Evolutionary conservation across 2,113 vertebrate species (phyloP).

Genomic region (Hemibagrus wyckioides): DNA sequence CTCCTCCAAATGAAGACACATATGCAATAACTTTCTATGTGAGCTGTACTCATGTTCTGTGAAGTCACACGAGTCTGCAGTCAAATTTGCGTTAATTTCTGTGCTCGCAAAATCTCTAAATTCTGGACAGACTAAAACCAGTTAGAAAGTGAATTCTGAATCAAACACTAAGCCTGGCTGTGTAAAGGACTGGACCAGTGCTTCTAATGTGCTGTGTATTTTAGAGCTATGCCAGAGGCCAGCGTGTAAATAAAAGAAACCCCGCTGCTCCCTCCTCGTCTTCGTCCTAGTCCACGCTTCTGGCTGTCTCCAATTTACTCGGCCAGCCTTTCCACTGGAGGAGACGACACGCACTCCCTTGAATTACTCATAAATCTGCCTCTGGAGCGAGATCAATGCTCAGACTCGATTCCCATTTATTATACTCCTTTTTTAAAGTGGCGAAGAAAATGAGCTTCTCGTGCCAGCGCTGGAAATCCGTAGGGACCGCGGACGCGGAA

Average conservation of each 20-base stretch:
- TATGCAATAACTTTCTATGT: too few relatives aligned
- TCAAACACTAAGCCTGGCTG: constrained; percentile 40
- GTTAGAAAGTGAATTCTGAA: background rate
- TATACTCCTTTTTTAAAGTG: constrained; percentile 46
- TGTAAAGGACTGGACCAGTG: constrained; percentile 16
- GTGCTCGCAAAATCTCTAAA: too few relatives aligned
- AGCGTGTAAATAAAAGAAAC: constrained; percentile 49
- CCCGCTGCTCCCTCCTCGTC: constrained; percentile 15
- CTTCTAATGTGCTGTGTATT: constrained; percentile 23
- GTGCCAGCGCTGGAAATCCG: constrained; percentile 34
- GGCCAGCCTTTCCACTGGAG: constrained; percentile 20
- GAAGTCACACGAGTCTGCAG: too few relatives aligned
- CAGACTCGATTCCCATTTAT: constrained; percentile 53
- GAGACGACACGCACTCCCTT: constrained; percentile 26
- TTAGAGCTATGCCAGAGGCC: constrained; percentile 24
- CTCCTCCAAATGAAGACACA: too few relatives aligned
- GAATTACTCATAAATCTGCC: constrained; percentile 47
- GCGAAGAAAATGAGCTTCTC: constrained; percentile 40
- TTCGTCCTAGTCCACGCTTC: background rate
- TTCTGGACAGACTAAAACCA: background rate
- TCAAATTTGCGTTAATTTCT: too few relatives aligned
- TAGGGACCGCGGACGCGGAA: constrained; percentile 34
- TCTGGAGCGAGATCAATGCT: constrained; percentile 56
- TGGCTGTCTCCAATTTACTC: constrained; percentile 47
- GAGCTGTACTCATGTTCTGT: too few relatives aligned